These are phyloP conservation scores for Acanthornis magna DNA, from an alignment of 2,797 vertebrate species.

Conservation along the genomic window DNA sequence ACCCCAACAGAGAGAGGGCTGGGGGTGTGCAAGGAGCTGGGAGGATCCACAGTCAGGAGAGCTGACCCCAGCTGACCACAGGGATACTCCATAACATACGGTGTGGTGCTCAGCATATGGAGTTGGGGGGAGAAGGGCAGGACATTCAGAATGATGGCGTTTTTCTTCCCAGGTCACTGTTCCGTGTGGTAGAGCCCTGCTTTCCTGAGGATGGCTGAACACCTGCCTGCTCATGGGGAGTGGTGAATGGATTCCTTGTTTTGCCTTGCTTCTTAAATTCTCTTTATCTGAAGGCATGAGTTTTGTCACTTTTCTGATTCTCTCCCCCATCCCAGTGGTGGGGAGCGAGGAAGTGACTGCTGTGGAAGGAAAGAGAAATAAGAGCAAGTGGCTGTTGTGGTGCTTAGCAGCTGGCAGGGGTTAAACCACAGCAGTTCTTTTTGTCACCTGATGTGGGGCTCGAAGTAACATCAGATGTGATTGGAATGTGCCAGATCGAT, in stretches of 20 bases:
- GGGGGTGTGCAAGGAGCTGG: background rate
- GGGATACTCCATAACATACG: fast-evolving
- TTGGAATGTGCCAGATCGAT: background rate
- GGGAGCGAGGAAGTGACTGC: background rate
- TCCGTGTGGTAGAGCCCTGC: background rate
- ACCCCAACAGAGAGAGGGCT: background rate
- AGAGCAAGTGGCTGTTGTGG: background rate
- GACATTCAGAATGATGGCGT: background rate
- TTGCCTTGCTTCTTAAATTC: background rate
- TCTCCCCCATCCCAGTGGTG: background rate
- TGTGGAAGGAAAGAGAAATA: background rate
- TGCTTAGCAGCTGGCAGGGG: background rate
- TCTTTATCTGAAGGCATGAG: background rate
- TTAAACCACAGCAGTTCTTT: background rate
- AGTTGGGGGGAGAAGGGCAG: background rate
- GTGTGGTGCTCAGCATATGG: fast-evolving
- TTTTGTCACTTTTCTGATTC: background rate
- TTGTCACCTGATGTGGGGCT: background rate
- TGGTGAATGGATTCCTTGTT: background rate
- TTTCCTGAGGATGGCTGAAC: background rate
- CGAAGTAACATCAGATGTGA: background rate
- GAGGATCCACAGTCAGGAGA: background rate
- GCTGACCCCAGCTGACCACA: background rate
- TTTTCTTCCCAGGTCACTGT: background rate
- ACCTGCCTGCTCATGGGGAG: background rate